Evolutionary conservation across 2,113 vertebrate genomes (phyloP), one percentile per base, ranked within the genome.

Genomic region (Pyxicephalus adspersus): DNA sequence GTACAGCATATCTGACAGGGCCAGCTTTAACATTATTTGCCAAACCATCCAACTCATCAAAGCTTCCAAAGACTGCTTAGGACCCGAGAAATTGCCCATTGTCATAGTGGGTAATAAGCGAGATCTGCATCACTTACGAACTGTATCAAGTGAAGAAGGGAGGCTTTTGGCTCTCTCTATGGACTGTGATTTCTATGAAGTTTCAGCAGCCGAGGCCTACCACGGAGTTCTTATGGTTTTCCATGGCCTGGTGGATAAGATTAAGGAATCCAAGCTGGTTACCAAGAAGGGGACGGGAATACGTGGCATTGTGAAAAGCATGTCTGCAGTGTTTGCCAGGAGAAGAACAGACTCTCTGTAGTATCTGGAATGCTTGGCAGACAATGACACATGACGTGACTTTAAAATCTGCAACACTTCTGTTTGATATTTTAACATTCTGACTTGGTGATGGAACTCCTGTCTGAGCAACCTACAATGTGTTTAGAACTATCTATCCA

Each of bases 1-100:
- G 70, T 96, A 96, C 88, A 96, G 95, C 87, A 96, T 96, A 89
- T 96, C 94, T 0, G 95, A 96, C 87, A 87, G 94, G 18, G 92
- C 91, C 83, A 96, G 95, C 84, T 96, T 96, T 86, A 94, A 92
- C 84, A 78, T 88, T 13, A 85, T 95, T 66, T 87, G 88, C 61
- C 89, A 89, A 73, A 91, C 94, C 70, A 73, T 96, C 58, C 93
- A 94, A 78, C 80, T 84, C 72, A 95, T 96, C 88, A 95, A 93
- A 85, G 90, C 91, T 0, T 64, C 88, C 15, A 95, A 93, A 84
- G 92, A 91, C 65, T 90, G 85, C 63, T 87, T 90, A 63, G 87
- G 86, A 45, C 82, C 87, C 34, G 91, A 94, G 72, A 94, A 93
- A 83, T 89, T 87, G 55, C 92, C 94, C 86, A 94, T 96, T 0